Evolutionary conservation across 2,797 vertebrate species (phyloP).

Genomic region (Myotis vivesi): DNA sequence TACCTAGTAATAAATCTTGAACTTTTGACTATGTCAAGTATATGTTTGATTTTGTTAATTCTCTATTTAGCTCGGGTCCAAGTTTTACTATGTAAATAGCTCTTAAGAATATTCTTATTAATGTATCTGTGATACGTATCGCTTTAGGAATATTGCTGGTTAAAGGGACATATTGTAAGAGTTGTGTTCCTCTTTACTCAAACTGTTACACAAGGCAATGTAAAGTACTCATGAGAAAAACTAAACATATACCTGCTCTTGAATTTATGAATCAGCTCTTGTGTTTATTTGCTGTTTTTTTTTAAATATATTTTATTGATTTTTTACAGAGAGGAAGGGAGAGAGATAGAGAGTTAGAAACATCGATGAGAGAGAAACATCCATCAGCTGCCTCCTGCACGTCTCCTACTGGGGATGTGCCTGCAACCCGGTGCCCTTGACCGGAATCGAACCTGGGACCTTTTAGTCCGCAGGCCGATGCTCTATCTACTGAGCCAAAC

Average conservation of each 20-base stretch:
- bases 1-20: background rate
- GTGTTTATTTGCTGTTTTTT: background rate
- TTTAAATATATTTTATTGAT: too few relatives aligned
- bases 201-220: background rate
- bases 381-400: too few relatives aligned
- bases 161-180: background rate
- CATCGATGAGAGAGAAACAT: too few relatives aligned
- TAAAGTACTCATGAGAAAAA: background rate
- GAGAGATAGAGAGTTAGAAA: too few relatives aligned
- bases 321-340: too few relatives aligned
- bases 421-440: too few relatives aligned
- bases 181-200: background rate
- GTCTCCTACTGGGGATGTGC: too few relatives aligned
- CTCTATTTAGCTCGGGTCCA: background rate
- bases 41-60: conserved; percentile 9
- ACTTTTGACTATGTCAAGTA: background rate
- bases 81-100: conserved; percentile 9
- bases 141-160: background rate
- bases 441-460: too few relatives aligned
- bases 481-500: too few relatives aligned
- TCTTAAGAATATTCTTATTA: conserved; percentile 1
- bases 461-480: too few relatives aligned
- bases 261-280: background rate
- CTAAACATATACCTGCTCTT: background rate
- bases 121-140: background rate